A percentile compares a stretch with the other conserved stretches of the same genome.
Evolutionary conservation across 2,888 invertebrate genomes (phyloP).

Genomic region (Steinernema scapterisci): DNA sequence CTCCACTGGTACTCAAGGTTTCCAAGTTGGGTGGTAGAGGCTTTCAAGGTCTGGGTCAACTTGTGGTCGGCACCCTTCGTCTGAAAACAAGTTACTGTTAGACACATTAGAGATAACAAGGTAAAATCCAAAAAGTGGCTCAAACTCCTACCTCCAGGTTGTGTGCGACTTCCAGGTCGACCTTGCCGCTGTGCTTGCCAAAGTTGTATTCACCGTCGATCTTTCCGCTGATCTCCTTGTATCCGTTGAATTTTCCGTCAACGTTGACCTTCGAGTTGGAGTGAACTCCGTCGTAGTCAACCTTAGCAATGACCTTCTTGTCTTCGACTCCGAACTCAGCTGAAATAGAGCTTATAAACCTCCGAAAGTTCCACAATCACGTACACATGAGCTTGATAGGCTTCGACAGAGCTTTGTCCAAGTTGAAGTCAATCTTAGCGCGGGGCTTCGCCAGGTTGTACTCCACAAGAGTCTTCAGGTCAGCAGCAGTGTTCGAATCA

Average conservation of each 20-base stretch:
- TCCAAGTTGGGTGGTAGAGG: background rate
- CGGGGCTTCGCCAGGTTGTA: background rate
- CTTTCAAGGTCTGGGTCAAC: conserved; percentile 13
- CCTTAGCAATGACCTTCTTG: conserved; percentile 4
- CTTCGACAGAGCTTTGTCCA: conserved; percentile 14
- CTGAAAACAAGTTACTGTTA: background rate
- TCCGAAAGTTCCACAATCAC: background rate
- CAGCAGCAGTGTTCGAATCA: conserved; percentile 1
- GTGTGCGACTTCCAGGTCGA: conserved; percentile 1
- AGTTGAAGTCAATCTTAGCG: background rate
- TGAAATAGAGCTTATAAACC: background rate
- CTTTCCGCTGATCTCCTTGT: conserved; percentile 3
- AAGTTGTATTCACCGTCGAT: conserved; percentile 3
- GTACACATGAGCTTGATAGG: conserved; percentile 61
- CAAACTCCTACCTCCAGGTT: background rate
- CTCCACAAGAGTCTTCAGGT: conserved; percentile 5
- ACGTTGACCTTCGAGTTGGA: background rate
- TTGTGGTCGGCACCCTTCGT: background rate
- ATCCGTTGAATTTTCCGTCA: background rate
- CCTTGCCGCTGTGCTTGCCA: conserved; percentile 3
- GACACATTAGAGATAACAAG: background rate
- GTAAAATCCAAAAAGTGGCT: too few relatives aligned
- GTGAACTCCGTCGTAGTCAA: conserved; percentile 20
- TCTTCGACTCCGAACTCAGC: conserved; percentile 1
- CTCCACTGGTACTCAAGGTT: background rate